These are phyloP conservation scores for Melanaphis sacchari DNA, from an alignment of 1,140 invertebrate species.

Conservation along the genomic window DNA sequence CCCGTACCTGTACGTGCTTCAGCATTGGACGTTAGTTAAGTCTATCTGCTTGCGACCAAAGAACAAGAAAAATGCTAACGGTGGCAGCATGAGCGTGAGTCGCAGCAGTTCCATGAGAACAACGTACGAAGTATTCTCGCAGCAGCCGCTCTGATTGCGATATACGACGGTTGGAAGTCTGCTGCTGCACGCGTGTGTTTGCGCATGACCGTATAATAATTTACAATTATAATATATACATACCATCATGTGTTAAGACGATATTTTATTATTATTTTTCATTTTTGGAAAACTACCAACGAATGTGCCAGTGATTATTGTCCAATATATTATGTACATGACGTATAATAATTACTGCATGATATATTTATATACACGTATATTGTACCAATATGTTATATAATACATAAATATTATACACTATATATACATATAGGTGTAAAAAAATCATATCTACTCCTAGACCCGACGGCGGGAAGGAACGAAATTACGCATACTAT, in stretches of 20 bases:
- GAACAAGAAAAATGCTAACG: not conserved
- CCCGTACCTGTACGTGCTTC: constrained; percentile 81
- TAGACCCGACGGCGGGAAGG: not conserved
- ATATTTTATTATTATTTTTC: not conserved
- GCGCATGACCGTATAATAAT: not conserved
- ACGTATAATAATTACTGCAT: too few species aligned
- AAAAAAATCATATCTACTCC: not conserved
- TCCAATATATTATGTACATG: not conserved
- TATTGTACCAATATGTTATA: too few species aligned
- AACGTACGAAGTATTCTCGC: constrained; percentile 57
- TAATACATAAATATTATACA: too few species aligned
- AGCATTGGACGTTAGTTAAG: constrained; percentile 59
- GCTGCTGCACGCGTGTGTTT: constrained; percentile 17
- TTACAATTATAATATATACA: not conserved
- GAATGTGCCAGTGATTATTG: not conserved
- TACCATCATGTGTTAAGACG: not conserved
- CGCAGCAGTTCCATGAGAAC: constrained; percentile 58
- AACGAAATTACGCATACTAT: not conserved
- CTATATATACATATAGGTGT: too few species aligned
- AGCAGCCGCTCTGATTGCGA: constrained; percentile 40
- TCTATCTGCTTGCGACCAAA: constrained; percentile 44
- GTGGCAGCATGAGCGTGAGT: constrained; percentile 23
- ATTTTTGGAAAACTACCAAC: not conserved
- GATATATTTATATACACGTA: too few species aligned
- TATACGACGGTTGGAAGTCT: not conserved